phyloP scores from a whole-genome alignment of 2,888 invertebrate species.

The Copidosoma aretas region DNA sequence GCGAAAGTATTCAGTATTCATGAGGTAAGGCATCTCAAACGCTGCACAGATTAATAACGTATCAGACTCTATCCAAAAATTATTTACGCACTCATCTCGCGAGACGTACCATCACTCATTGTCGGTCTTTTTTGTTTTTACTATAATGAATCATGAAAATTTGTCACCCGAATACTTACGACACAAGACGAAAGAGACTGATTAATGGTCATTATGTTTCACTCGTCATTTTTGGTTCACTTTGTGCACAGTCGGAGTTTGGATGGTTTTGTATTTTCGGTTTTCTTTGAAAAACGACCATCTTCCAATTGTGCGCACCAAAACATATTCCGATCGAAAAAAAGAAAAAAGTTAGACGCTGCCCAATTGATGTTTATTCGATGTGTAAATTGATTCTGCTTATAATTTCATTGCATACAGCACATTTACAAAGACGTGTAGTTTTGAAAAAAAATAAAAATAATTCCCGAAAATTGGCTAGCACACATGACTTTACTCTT shows the following conservation, averaged over 20 bases:
- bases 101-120: too few relatives aligned
- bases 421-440: not conserved
- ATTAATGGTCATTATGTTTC: not conserved
- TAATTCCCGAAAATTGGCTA: not conserved
- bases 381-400: not conserved
- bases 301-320: conserved; percentile 13
- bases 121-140: too few relatives aligned
- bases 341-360: conserved; percentile 38
- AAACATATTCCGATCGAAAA: conserved; percentile 4
- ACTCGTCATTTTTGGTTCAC: not conserved
- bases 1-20: conserved; percentile 69
- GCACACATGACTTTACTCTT: not conserved
- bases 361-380: conserved; percentile 43
- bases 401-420: not conserved
- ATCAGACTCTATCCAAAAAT: too few relatives aligned
- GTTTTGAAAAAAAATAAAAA: not conserved
- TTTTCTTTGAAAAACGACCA: too few relatives aligned
- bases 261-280: too few relatives aligned
- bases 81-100: too few relatives aligned
- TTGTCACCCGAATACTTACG: too few relatives aligned
- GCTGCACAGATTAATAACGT: too few relatives aligned
- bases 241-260: not conserved
- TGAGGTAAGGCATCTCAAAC: conserved; percentile 64
- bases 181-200: not conserved
- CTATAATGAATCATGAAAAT: too few relatives aligned